Evolutionary conservation across 2,797 vertebrate species (phyloP).

Genomic region (Echeneis naucrates): DNA sequence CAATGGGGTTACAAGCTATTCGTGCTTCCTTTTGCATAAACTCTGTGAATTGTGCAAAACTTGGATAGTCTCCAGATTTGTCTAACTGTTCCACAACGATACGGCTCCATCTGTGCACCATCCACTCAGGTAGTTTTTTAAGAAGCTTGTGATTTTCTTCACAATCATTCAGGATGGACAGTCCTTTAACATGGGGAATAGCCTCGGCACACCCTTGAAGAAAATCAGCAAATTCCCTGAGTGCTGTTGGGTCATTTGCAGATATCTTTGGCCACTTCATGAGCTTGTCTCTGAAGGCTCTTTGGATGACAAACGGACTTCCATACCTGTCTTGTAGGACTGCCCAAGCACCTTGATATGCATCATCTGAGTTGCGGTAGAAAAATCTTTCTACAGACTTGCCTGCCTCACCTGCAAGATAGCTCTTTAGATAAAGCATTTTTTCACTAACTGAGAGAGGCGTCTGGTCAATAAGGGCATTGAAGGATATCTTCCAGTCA

Average conservation of each 20-base stretch:
- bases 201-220: constrained; percentile 39
- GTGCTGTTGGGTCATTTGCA: constrained; percentile 14
- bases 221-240: constrained; percentile 47
- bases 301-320: no score
- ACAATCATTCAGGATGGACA: constrained; percentile 26
- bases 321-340: no score
- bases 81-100: not conserved
- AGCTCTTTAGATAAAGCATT: no score
- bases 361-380: no score
- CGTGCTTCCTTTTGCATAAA: constrained; percentile 39
- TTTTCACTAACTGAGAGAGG: no score
- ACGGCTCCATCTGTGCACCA: not conserved
- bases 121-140: not conserved
- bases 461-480: no score
- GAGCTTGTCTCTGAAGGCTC: constrained; percentile 12
- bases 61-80: not conserved
- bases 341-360: no score
- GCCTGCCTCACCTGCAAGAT: no score
- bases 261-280: constrained; percentile 46
- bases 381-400: no score
- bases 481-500: no score
- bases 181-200: constrained; percentile 41
- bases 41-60: not conserved
- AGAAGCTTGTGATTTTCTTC: not conserved
- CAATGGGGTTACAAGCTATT: constrained; percentile 40